A percentile compares a stretch with the other conserved stretches of the same genome.
phyloP scores from a whole-genome alignment of 2,797 vertebrate genomes.

The Coregonus ussuriensis region DNA sequence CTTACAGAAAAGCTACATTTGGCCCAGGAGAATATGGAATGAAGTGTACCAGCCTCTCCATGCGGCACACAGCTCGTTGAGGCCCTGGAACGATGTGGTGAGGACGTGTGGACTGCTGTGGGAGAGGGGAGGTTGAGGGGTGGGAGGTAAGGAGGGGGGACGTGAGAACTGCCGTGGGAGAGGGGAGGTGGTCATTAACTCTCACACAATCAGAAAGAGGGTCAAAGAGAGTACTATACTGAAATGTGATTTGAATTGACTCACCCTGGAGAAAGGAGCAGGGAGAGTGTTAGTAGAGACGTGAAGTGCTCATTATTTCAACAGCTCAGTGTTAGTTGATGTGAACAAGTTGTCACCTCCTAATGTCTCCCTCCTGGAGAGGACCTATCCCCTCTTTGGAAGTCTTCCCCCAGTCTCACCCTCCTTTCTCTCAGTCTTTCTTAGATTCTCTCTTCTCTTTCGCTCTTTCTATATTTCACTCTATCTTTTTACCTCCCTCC shows the following conservation, averaged over 20 bases:
- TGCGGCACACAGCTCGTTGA: constrained; percentile 18
- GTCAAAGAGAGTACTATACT: not conserved
- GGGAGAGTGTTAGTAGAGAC: not conserved
- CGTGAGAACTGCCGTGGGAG: too few relatives aligned
- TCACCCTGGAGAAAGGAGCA: constrained; percentile 4
- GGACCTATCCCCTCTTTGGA: not conserved
- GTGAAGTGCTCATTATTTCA: constrained; percentile 20
- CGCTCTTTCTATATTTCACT: not conserved
- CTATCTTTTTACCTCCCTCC: not conserved
- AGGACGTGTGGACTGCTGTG: not conserved
- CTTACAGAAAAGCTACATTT: constrained; percentile 46
- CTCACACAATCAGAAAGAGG: constrained; percentile 10
- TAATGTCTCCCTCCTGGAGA: constrained; percentile 12
- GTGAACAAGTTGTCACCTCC: constrained; percentile 1
- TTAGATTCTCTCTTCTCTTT: not conserved
- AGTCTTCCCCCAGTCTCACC: too few relatives aligned
- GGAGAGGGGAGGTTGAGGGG: not conserved
- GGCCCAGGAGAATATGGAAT: constrained; percentile 36
- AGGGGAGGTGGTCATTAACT: not conserved
- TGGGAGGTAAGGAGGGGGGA: too few relatives aligned
- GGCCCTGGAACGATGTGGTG: constrained; percentile 15
- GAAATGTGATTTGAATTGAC: not conserved
- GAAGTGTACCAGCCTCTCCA: constrained; percentile 6
- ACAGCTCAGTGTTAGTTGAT: constrained; percentile 16
- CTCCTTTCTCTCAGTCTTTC: not conserved